Evolutionary conservation across 2,888 invertebrate genomes (phyloP).

Genomic region (Cremastinae sp.): DNA sequence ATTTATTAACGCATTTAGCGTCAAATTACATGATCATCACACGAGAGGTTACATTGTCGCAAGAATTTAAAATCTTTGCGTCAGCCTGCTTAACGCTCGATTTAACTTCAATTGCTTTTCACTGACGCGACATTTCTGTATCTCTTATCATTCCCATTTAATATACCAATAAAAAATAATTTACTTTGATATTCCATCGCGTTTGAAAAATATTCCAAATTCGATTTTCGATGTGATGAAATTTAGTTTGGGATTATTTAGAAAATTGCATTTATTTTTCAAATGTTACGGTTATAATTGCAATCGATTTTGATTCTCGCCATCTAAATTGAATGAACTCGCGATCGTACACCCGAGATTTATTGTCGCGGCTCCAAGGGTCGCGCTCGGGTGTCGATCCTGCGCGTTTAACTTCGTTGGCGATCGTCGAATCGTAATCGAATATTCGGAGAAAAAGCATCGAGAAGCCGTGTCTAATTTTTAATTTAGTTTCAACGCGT

Average conservation of each 20-base stretch:
- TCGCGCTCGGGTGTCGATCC: conserved; percentile 10
- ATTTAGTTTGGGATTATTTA: background rate
- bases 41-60: conserved; percentile 21
- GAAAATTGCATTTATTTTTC: background rate
- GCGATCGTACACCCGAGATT: conserved; percentile 19
- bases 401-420: no score
- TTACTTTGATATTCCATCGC: no score
- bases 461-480: conserved; percentile 15
- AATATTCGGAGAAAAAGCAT: conserved; percentile 1
- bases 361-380: conserved; percentile 4
- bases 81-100: conserved; percentile 23
- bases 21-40: conserved; percentile 64
- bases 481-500: background rate
- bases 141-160: no score
- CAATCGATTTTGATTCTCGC: conserved; percentile 9
- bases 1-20: conserved; percentile 61
- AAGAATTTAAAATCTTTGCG: conserved; percentile 38
- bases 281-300: conserved; percentile 15
- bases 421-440: conserved; percentile 22
- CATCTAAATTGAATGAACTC: conserved; percentile 15
- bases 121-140: background rate
- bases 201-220: no score
- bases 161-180: background rate
- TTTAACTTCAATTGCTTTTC: background rate
- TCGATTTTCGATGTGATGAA: background rate